These are phyloP conservation scores for Dasyurus viverrinus DNA, from an alignment of 2,113 vertebrate genomes.

Conservation along the genomic window DNA sequence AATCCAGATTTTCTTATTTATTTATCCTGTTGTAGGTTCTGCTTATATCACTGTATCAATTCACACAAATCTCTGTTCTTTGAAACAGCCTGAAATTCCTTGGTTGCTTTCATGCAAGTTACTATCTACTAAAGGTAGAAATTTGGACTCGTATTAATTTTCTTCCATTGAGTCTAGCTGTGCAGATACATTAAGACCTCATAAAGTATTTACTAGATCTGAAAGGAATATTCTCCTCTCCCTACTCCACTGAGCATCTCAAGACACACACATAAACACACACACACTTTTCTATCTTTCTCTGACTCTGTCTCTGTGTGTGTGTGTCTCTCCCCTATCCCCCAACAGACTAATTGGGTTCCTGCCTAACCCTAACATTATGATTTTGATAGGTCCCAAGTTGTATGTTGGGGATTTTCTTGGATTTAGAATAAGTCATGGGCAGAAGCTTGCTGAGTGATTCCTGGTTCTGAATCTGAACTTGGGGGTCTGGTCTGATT, in stretches of 20 bases:
- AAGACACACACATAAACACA: too few species aligned
- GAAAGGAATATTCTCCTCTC: background rate
- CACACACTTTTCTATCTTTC: background rate
- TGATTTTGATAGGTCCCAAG: background rate
- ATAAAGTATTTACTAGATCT: background rate
- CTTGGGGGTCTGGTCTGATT: background rate
- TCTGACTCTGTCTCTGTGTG: too few species aligned
- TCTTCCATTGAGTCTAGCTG: conserved; percentile 11
- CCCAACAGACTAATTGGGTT: background rate
- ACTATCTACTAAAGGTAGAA: background rate
- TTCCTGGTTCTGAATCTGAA: background rate
- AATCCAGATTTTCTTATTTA: background rate
- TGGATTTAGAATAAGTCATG: background rate
- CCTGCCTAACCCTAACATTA: background rate
- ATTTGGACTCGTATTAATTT: conserved; percentile 26
- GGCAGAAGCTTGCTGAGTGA: background rate
- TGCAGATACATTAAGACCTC: conserved; percentile 7
- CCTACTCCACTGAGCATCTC: background rate
- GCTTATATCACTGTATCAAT: background rate
- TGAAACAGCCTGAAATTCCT: background rate
- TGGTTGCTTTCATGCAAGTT: background rate
- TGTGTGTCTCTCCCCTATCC: background rate
- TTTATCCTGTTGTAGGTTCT: background rate
- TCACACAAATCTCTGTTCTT: background rate
- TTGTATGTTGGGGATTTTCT: background rate